Evolutionary conservation across 2,113 vertebrate genomes (phyloP), one percentile per base, ranked within the genome.

Genomic region (Cyanoderma ruficeps): DNA sequence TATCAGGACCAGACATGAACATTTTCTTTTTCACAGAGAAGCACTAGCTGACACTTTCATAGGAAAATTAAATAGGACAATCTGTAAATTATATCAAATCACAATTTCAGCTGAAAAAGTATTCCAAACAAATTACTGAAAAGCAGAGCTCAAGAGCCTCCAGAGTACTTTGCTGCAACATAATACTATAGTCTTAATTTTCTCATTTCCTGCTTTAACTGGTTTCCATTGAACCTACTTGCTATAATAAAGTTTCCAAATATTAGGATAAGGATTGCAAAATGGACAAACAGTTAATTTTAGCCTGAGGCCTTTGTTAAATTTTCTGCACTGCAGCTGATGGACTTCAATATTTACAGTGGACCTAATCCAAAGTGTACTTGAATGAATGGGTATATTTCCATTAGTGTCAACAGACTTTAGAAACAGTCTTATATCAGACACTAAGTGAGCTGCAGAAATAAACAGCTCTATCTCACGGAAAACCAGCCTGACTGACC

Each of bases 321-420:
- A 57, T 75, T 87, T 89, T 69, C 84, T 91, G 85, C 63, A 78
- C 46, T 42, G 49, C 42, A 86, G 83, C n/a, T 63, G 74, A 92
- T 82, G 7, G 55, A 60, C 89, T 95, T 93, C 86, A 94, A 44
- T 93, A 92, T 84, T 89, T 93, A 93, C 77, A 92, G 64, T 87
- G 77, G 49, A 83, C 30, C 71, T 70, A 87, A 88, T 84, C 75
- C 92, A 92, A 96, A 93, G 68, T 7, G 49, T 61, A 70, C 87
- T 88, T 60, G 65, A 82, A n/a, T 52, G 25, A 93, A 87, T 53
- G n/a, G 31, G 41, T 91, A 4, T 89, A 89, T 82, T 94, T 91
- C 88, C 89, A 90, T 39, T 79, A 87, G 42, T 15, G 67, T 89
- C 56, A 93, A 93, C 35, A 83, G 55, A 77, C 27, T 91, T 78